These are phyloP conservation scores for Margarornis squamiger DNA, from an alignment of 2,797 vertebrate species.

Conservation along the genomic window DNA sequence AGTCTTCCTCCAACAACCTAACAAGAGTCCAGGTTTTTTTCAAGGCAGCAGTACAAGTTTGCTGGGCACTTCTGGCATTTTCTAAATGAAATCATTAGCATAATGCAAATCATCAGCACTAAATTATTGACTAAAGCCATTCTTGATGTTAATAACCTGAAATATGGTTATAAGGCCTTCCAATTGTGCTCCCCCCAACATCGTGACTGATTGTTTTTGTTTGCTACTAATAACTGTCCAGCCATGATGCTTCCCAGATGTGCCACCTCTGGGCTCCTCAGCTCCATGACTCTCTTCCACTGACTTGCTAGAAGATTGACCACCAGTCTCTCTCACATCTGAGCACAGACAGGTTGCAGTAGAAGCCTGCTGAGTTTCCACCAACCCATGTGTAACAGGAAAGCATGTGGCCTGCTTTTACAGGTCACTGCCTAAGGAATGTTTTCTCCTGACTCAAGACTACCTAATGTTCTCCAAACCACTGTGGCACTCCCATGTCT, in stretches of 20 bases:
- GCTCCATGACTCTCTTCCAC: neutral
- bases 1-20: neutral
- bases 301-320: neutral
- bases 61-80: neutral
- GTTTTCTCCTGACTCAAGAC: neutral
- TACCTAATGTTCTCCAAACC: neutral
- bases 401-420: neutral
- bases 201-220: neutral
- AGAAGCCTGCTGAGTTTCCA: neutral
- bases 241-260: neutral
- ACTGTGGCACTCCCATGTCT: neutral
- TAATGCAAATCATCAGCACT: no score
- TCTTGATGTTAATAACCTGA: neutral
- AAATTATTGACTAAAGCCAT: neutral
- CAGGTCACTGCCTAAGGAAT: neutral
- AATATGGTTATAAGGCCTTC: neutral
- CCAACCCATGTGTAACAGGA: neutral
- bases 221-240: neutral
- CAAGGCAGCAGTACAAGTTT: neutral
- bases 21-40: neutral
- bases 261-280: neutral
- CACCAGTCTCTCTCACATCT: neutral
- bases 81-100: neutral
- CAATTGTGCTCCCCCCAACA: neutral
- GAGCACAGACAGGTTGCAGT: neutral